Evolutionary conservation across 2,797 vertebrate species (phyloP).

Genomic region (Sylvilagus floridanus): DNA sequence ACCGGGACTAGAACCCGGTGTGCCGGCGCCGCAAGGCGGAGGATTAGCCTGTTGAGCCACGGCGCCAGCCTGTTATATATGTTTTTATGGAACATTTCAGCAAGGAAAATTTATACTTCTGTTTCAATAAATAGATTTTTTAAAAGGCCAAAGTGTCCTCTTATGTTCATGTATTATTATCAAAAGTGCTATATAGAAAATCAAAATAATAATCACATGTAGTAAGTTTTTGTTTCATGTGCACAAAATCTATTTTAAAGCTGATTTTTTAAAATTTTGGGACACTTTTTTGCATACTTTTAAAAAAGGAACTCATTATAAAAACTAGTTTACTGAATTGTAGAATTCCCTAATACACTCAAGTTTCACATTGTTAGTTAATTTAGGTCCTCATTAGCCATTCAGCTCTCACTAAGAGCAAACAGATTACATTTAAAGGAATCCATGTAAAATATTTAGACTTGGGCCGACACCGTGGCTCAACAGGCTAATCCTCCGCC

Average conservation of each 20-base stretch:
- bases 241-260: not conserved
- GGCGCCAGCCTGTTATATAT: not conserved
- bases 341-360: not conserved
- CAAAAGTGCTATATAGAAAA: not conserved
- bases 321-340: not conserved
- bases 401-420: constrained; percentile 9
- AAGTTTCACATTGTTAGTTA: constrained; percentile 10
- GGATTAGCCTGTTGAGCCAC: no score
- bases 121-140: not conserved
- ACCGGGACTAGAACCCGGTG: no score
- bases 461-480: not conserved
- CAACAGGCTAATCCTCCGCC: no score
- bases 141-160: not conserved
- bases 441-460: constrained; percentile 54
- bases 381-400: constrained; percentile 3
- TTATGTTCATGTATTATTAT: not conserved
- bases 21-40: no score
- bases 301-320: not conserved
- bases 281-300: not conserved
- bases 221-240: not conserved
- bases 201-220: not conserved
- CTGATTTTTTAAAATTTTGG: not conserved
- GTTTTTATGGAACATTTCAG: not conserved
- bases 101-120: not conserved
- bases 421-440: constrained; percentile 28